phyloP scores from a whole-genome alignment of 1,140 invertebrate species.

The Temnothorax longispinosus region DNA sequence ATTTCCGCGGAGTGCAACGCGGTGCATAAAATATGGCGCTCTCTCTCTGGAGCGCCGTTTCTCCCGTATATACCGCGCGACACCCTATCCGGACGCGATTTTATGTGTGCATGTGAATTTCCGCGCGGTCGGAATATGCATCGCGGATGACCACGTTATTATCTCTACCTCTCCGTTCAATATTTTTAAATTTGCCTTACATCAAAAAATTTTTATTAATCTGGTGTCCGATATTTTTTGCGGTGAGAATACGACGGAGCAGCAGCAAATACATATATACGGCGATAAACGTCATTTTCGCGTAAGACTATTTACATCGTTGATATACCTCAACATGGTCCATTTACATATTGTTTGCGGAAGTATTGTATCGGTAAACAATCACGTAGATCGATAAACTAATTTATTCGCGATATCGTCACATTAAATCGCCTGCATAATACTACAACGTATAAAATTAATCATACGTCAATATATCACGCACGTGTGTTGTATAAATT shows the following conservation, averaged over 20 bases:
- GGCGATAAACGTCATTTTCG: background rate
- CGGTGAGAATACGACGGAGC: background rate
- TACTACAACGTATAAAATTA: background rate
- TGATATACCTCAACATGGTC: background rate
- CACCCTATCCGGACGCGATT: conserved; percentile 3
- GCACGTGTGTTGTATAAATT: background rate
- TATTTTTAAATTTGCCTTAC: background rate
- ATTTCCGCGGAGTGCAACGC: conserved; percentile 3
- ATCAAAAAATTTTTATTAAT: conserved; percentile 14
- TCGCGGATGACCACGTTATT: background rate
- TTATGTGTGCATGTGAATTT: background rate
- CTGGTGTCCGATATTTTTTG: background rate
- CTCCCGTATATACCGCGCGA: background rate
- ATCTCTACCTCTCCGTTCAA: background rate
- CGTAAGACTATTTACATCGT: background rate
- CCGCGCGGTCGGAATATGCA: background rate
- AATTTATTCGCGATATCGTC: conserved; percentile 22
- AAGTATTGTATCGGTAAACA: background rate
- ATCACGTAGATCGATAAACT: background rate
- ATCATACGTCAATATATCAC: background rate
- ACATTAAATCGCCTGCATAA: background rate
- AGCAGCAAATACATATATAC: background rate
- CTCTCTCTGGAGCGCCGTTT: conserved; percentile 2
- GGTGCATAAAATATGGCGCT: background rate
- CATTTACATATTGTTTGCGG: conserved; percentile 36